A percentile compares a stretch with the other conserved stretches of the same genome.
phyloP scores from a whole-genome alignment of 1,140 invertebrate species.

The Megalopta genalis region DNA sequence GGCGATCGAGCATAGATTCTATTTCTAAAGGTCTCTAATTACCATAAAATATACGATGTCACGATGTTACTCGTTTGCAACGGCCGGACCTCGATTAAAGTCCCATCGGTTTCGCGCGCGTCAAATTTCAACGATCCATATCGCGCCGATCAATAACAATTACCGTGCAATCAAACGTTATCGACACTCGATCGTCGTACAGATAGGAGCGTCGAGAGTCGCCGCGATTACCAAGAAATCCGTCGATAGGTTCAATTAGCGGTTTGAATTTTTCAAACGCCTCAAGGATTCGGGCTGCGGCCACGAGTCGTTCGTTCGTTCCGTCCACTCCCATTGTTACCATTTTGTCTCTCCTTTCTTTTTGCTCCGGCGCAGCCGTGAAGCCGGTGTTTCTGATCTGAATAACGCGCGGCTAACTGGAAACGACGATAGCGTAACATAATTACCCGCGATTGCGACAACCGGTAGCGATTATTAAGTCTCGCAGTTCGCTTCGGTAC shows the following conservation, averaged over 20 bases:
- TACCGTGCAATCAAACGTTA: not conserved
- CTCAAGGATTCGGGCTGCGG: not conserved
- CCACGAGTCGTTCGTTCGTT: too few species aligned
- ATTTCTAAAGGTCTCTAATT: conserved; percentile 27
- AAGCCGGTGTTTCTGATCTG: not conserved
- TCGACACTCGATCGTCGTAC: not conserved
- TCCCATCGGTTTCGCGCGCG: not conserved
- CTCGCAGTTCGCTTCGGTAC: conserved; percentile 16
- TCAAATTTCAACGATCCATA: not conserved
- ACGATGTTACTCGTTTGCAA: not conserved
- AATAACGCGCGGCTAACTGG: conserved; percentile 22
- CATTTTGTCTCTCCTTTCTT: not conserved
- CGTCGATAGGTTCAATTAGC: not conserved
- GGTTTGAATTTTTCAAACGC: not conserved
- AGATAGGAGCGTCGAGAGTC: too few species aligned
- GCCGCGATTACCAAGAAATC: not conserved
- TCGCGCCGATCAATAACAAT: not conserved
- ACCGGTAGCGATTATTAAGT: conserved; percentile 46
- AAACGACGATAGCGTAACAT: conserved; percentile 20
- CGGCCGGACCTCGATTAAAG: not conserved
- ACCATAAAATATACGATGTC: not conserved
- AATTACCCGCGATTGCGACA: conserved; percentile 48
- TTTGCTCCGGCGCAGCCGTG: not conserved
- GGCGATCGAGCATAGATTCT: not conserved
- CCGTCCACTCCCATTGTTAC: not conserved